phyloP scores from a whole-genome alignment of 2,888 invertebrate genomes.

The Acronicta leporina region DNA sequence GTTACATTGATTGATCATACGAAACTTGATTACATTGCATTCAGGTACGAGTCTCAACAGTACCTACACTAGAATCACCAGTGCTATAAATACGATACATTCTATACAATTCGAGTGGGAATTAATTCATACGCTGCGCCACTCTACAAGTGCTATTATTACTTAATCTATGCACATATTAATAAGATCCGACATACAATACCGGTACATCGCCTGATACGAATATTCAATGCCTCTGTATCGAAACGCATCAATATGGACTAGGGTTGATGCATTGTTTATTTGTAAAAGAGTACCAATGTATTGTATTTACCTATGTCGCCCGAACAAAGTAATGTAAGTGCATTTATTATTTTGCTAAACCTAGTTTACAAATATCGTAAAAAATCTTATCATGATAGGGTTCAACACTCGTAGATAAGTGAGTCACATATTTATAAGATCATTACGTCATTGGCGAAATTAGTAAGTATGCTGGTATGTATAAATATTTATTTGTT shows the following conservation, averaged over 20 bases:
- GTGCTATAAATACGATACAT: constrained; percentile 39
- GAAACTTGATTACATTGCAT: constrained; percentile 20
- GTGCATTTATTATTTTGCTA: not conserved
- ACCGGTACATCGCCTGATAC: constrained; percentile 22
- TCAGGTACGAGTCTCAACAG: constrained; percentile 9
- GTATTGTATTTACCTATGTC: not conserved
- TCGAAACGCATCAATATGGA: constrained; percentile 19
- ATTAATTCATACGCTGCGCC: constrained; percentile 41
- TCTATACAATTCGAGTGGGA: constrained; percentile 33
- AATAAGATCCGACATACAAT: constrained; percentile 38
- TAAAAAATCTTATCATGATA: constrained; percentile 24
- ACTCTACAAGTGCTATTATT: constrained; percentile 30
- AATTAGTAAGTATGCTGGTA: not conserved
- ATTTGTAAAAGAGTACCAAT: constrained; percentile 4
- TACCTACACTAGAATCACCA: not conserved
- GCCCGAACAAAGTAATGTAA: not conserved
- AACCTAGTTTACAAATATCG: not conserved
- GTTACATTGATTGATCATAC: constrained; percentile 1
- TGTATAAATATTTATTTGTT: not conserved
- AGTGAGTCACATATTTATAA: constrained; percentile 26
- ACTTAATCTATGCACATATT: constrained; percentile 53
- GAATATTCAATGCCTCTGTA: constrained; percentile 42
- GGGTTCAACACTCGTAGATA: constrained; percentile 27
- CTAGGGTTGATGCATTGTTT: constrained; percentile 7
- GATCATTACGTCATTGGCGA: not conserved